Percentiles rank a stretch among this genome's conserved stretches.
Conservation (phyloP, 2,888 invertebrate species). For the Stenodera caucasica region DNA sequence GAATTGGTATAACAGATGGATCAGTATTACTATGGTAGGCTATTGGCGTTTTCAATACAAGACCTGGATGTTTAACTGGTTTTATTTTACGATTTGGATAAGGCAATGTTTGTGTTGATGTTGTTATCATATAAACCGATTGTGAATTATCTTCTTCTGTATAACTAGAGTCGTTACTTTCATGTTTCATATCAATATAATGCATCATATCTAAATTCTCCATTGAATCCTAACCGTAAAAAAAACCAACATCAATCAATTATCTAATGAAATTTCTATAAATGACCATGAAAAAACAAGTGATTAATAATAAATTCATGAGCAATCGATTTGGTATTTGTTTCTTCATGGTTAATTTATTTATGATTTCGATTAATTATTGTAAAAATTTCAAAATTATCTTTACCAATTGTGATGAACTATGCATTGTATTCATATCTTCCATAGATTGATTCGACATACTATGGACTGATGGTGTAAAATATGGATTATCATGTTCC, state of each 20-base stretch:
- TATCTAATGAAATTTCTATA: not conserved
- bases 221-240: constrained; percentile 47
- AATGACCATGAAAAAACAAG: not conserved
- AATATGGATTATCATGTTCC: constrained; percentile 54
- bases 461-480: constrained; percentile 55
- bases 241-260: not conserved
- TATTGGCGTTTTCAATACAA: constrained; percentile 75
- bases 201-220: constrained; percentile 55
- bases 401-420: constrained; percentile 57
- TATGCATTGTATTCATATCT: constrained; percentile 56
- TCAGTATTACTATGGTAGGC: constrained; percentile 79
- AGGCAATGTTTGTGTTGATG: constrained; percentile 61
- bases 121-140: constrained; percentile 58
- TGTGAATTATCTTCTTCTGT: constrained; percentile 56
- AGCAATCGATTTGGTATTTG: too few relatives aligned
- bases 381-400: not conserved
- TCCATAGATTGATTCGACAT: constrained; percentile 58
- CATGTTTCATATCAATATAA: constrained; percentile 53
- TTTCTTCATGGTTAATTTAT: too few relatives aligned
- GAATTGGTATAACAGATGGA: constrained; percentile 83
- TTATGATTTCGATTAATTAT: too few relatives aligned
- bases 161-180: constrained; percentile 56
- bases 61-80: constrained; percentile 72
- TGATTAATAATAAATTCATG: too few relatives aligned
- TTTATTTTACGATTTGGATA: constrained; percentile 67